phyloP scores from a whole-genome alignment of 37 sponge, comb jelly and placozoan species.

The Tethya wilhelma region DNA sequence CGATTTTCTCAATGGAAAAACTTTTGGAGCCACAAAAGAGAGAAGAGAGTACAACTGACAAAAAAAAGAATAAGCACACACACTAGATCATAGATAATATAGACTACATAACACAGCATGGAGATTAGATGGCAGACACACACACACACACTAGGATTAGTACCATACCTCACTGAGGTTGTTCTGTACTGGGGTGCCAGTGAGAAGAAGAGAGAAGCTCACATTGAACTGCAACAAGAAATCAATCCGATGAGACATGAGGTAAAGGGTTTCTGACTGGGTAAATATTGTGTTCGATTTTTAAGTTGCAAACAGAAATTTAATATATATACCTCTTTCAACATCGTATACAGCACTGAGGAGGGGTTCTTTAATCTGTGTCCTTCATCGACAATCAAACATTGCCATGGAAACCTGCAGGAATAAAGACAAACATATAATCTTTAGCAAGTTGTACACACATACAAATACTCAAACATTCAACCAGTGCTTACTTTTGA shows the following conservation, averaged over 20 bases:
- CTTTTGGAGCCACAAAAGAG: slow-evolving; percentile 42
- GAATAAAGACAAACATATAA: too few relatives aligned
- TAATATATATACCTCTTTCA: slow-evolving; percentile 46
- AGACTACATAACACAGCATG: too few relatives aligned
- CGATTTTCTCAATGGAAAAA: slow-evolving; percentile 41
- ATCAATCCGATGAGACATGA: neutral
- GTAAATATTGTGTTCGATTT: too few relatives aligned
- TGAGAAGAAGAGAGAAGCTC: slow-evolving; percentile 61
- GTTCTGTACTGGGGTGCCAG: slow-evolving; percentile 89
- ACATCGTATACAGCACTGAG: slow-evolving; percentile 49
- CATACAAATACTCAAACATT: too few relatives aligned
- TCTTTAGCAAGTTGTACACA: too few relatives aligned
- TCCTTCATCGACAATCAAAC: slow-evolving; percentile 81
- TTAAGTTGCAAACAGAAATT: neutral
- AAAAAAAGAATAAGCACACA: too few relatives aligned
- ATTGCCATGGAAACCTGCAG: slow-evolving; percentile 76
- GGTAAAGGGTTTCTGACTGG: neutral
- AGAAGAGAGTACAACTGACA: slow-evolving; percentile 84
- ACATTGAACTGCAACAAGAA: slow-evolving; percentile 30
- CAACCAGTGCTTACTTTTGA: too few relatives aligned
- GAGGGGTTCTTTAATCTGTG: slow-evolving; percentile 82
- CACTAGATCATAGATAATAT: too few relatives aligned
- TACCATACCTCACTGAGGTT: slow-evolving; percentile 73
- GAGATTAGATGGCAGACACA: too few relatives aligned
- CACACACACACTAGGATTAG: too few relatives aligned